Conservation (phyloP, 2,113 vertebrate species). For the Nannobrachium achirus region DNA sequence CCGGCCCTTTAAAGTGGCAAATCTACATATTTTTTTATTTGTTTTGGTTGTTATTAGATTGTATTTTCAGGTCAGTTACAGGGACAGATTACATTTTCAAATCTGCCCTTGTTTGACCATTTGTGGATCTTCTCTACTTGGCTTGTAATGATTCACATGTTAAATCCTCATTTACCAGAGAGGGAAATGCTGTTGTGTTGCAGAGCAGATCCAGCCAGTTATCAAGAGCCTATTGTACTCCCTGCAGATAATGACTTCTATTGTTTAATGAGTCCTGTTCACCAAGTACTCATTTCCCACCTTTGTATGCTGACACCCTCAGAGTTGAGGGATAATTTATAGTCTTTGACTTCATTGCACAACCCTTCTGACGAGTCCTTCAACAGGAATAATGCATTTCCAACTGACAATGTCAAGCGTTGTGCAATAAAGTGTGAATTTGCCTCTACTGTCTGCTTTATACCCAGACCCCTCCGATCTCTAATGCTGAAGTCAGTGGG, state of each 20-base stretch:
- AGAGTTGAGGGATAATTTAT: neutral
- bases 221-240: neutral
- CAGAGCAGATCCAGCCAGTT: neutral
- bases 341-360: too few relatives aligned
- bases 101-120: neutral
- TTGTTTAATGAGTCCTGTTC: conserved; percentile 9
- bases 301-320: conserved; percentile 17
- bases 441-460: conserved; percentile 1
- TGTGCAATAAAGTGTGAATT: too few relatives aligned
- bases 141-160: neutral
- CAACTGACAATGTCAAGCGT: too few relatives aligned
- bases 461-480: conserved; percentile 28
- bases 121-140: neutral
- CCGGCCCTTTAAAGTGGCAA: conserved; percentile 26
- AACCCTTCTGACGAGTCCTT: neutral
- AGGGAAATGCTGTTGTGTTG: neutral
- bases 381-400: too few relatives aligned
- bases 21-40: conserved; percentile 34
- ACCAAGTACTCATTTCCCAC: neutral
- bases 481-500: conserved; percentile 27
- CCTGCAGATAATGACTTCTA: neutral
- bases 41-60: conserved; percentile 45
- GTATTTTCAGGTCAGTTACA: conserved; percentile 44
- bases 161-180: neutral
- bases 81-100: conserved; percentile 19